Percentiles rank a stretch among this genome's conserved stretches.
Conservation (phyloP, 2,888 invertebrate species). For the Metalampra italica region DNA sequence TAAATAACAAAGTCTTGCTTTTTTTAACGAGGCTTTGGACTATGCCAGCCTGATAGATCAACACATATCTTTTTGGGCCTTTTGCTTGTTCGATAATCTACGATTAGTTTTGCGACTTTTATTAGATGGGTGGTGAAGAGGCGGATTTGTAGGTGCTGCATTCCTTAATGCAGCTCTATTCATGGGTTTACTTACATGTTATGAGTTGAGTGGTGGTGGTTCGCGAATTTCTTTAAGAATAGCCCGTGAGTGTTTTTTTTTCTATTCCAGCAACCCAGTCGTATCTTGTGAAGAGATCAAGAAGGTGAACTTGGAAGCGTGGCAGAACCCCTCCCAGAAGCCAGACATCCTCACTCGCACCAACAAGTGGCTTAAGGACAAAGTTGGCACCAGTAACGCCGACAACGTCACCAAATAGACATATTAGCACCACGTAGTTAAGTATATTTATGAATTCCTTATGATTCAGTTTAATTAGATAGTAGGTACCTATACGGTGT, state of each 20-base stretch:
- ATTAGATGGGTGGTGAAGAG: too few species aligned
- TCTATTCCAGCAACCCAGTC: constrained; percentile 71
- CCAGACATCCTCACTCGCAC: constrained; percentile 67
- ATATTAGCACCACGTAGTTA: constrained; percentile 1
- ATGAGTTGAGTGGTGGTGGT: too few species aligned
- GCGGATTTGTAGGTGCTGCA: too few species aligned
- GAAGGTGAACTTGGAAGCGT: constrained; percentile 60
- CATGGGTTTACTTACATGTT: too few species aligned
- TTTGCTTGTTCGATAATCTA: too few species aligned
- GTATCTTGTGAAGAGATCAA: constrained; percentile 72
- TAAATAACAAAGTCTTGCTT: too few species aligned
- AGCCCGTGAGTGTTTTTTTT: background rate
- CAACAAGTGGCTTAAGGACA: constrained; percentile 68
- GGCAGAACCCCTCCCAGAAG: constrained; percentile 56
- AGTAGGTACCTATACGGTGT: background rate
- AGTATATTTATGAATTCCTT: background rate
- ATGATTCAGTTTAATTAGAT: background rate
- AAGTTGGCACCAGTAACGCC: constrained; percentile 46
- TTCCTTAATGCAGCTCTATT: too few species aligned
- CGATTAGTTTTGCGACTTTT: too few species aligned
- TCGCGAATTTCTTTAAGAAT: too few species aligned
- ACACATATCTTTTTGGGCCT: too few species aligned
- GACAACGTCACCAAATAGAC: constrained; percentile 50
- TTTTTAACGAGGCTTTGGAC: too few species aligned
- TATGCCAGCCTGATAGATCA: too few species aligned